Base-by-base conservation (phyloP, 1,140 invertebrate genomes). In the Parapsyche elsis region DNA sequence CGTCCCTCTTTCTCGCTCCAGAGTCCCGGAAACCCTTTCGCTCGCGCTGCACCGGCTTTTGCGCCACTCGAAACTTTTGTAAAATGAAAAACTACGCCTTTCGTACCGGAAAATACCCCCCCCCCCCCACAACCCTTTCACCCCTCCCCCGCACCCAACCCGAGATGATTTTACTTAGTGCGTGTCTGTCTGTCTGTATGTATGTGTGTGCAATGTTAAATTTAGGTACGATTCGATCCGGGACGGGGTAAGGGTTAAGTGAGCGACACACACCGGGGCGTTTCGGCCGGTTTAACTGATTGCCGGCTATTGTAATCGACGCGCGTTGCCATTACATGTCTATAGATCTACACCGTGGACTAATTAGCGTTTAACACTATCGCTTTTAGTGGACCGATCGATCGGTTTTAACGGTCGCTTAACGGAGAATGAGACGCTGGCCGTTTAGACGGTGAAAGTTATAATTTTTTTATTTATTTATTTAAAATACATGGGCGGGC, bases 51-150 rank as follows among this genome's bases (percentile, higher is more conserved):
- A 21, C 61, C n/a, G 64, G 80, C 76, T 61, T 73, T 81, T 46
- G 26, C 46, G 44, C 76, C 67, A 78, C 75, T 80, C 75, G 49
- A 81, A 81, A 81, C 80, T 78, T 80, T 81, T 61, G 70, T 59
- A 53, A 23, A 78, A 73, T 45, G 75, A 78, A 81, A 80, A 78
- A 77, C 80, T 67, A 73, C 61, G 67, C 67, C 61, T 81, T 78
- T 80, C 53, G 24, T 59, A 12, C 46, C 75, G 38, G 57, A 23
- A 21, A 67, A 67, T 23, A 16, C 12, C 9, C 61, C 19, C 61
- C 2, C 12, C 61, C 12, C 61, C 21, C 21, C 7, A 21, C 57
- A 10, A 67, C 19, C 10, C 12, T 16, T 12, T 21, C 2, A 67
- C 5, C 61, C 10, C 21, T 5, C 5, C 12, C 19, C 61, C 0